Evolutionary conservation across 2,797 vertebrate species (phyloP).

Genomic region (Sebastolobus alascanus): DNA sequence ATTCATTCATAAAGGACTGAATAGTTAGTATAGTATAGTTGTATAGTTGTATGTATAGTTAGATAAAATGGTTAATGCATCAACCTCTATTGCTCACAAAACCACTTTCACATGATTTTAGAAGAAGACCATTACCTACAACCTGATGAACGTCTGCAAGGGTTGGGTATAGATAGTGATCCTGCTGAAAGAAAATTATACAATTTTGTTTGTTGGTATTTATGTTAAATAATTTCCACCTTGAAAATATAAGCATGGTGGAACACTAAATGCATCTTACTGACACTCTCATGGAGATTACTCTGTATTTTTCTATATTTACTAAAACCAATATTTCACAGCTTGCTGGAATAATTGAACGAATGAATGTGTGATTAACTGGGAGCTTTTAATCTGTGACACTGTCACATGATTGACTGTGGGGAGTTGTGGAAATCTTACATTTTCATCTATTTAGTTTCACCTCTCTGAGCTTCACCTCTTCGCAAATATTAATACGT

Average conservation of each 20-base stretch:
- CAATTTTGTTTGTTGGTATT: background rate
- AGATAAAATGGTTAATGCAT: background rate
- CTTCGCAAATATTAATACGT: background rate
- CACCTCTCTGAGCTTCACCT: background rate
- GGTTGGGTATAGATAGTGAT: background rate
- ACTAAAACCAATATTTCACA: background rate
- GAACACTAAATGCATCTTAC: background rate
- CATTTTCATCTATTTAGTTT: background rate
- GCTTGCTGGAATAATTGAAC: background rate
- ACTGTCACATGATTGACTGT: constrained; percentile 4
- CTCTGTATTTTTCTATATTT: background rate
- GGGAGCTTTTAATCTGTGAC: background rate
- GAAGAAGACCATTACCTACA: background rate
- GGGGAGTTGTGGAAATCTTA: background rate
- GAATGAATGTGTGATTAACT: background rate
- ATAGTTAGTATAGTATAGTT: too few relatives aligned
- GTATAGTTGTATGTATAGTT: too few relatives aligned
- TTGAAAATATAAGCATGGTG: background rate
- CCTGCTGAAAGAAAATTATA: background rate
- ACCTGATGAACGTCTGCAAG: background rate
- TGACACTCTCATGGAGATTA: background rate
- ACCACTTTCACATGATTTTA: background rate
- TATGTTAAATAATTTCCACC: background rate
- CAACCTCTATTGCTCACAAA: background rate
- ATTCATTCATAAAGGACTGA: background rate